Conservation (phyloP, 1,140 invertebrate species). For the Sarcophaga bullata region DNA sequence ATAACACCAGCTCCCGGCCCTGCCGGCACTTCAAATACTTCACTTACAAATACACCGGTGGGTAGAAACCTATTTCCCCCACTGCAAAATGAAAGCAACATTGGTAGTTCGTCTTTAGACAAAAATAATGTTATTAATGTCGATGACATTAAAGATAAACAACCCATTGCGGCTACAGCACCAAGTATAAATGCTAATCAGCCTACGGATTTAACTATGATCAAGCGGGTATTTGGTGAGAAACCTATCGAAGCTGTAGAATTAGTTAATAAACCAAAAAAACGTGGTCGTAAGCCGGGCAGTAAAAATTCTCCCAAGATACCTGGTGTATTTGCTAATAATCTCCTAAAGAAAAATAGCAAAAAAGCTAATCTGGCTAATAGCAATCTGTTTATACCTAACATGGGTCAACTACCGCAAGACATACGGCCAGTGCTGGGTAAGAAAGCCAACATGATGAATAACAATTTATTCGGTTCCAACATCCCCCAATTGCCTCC, state of each 20-base stretch:
- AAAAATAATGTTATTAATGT: not conserved
- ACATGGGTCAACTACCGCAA: constrained; percentile 14
- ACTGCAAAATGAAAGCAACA: not conserved
- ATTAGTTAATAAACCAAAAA: constrained; percentile 50
- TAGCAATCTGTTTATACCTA: not conserved
- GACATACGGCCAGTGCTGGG: not conserved
- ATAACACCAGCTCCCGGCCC: constrained; percentile 55
- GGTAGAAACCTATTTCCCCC: constrained; percentile 15
- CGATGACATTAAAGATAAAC: not conserved
- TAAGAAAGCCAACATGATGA: not conserved
- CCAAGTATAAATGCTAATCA: not conserved
- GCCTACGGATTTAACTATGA: not conserved
- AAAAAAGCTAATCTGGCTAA: constrained; percentile 40
- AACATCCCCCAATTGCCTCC: too few species aligned
- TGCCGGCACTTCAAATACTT: not conserved
- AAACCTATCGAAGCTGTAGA: not conserved
- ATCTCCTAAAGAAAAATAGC: constrained; percentile 32
- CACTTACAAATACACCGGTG: not conserved
- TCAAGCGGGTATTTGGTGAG: not conserved
- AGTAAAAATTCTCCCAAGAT: constrained; percentile 52
- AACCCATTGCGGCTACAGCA: not conserved
- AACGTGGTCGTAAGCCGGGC: constrained; percentile 59
- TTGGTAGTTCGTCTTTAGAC: not conserved
- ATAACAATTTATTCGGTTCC: too few species aligned
- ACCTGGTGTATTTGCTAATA: not conserved